phyloP scores from a whole-genome alignment of 64 coral and sea anemone species.

The Hydrozoanthus tunicans region DNA sequence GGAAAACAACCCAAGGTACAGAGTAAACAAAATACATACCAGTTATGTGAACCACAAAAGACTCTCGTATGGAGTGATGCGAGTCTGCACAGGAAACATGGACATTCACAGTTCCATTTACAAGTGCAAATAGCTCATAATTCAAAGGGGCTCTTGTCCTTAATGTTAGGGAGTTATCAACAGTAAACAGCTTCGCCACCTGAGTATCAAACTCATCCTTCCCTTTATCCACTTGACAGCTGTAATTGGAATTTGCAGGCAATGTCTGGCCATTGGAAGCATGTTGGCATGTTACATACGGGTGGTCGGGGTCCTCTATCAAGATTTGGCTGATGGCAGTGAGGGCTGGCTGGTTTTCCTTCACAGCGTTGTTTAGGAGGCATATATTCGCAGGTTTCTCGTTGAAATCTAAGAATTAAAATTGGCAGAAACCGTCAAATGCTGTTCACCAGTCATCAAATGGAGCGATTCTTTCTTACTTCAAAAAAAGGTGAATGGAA shows the following conservation, averaged over 20 bases:
- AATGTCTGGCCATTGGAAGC: conserved; percentile 12
- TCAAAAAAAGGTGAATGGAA: too few relatives aligned
- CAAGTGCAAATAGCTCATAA: conserved; percentile 27
- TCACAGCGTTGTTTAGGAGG: conserved; percentile 3
- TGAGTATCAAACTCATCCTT: not conserved
- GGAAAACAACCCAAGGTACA: too few relatives aligned
- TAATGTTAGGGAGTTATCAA: conserved; percentile 17
- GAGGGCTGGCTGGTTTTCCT: conserved; percentile 33
- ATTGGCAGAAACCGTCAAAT: not conserved
- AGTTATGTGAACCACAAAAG: conserved; percentile 34
- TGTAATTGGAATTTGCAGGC: conserved; percentile 1
- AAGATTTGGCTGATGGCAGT: conserved; percentile 29
- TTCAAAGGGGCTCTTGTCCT: conserved; percentile 20
- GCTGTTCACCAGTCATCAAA: too few relatives aligned
- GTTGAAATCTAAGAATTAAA: conserved; percentile 24
- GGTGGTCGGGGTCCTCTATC: conserved; percentile 50
- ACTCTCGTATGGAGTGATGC: not conserved
- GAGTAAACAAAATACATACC: not conserved
- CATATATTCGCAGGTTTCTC: conserved; percentile 49
- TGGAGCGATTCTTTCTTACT: too few relatives aligned
- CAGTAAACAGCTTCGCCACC: conserved; percentile 1
- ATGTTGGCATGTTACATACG: not conserved
- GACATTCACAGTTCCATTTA: conserved; percentile 11
- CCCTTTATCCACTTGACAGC: not conserved
- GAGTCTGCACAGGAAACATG: conserved; percentile 4